Base-by-base conservation (phyloP, 1,140 invertebrate genomes). In the Aphidius gifuensis region DNA sequence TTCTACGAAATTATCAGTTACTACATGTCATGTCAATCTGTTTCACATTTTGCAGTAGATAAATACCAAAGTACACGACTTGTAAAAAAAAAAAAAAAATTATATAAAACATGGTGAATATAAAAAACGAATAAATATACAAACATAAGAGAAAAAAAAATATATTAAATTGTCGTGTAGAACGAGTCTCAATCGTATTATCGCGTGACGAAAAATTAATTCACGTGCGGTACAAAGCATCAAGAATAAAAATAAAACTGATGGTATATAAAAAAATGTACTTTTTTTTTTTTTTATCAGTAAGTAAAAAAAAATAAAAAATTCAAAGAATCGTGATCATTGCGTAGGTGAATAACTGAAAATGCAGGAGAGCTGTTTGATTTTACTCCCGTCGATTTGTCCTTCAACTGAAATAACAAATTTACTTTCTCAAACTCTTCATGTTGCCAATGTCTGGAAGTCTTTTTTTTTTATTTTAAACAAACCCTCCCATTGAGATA, bases 131-230 rank as follows among this genome's bases (percentile, higher is more conserved):
- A 40, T 54, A 40, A 39, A 38, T 40, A 5, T 39, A 40, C 32
- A 54, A 50, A 50, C 49, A 32, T n/a, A n/a, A n/a, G n/a, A n/a
- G n/a, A n/a, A 50, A 50, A 50, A 50, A 23, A 11, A 32, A 50
- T 32, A 49, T 4, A 49, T 21, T 16, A 51, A 51, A 54, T 40
- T 40, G 40, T 40, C 40, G 51, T 54, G 40, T 38, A 39, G 39
- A 54, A 54, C 38, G 40, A 54, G 39, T 54, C 51, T 40, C 39
- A 39, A 54, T 54, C 39, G 38, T 40, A 39, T 32, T 54, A 32
- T 54, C 51, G 51, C 51, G 51, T 54, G 51, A 54, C 51, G 40
- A 9, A 39, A 54, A 54, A 54, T 54, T 54, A 54, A 54, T 54
- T 54, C 39, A 54, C 51, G 51, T 54, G 39, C 38, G 39, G 23